Evolutionary conservation across 2,888 invertebrate species (phyloP), one percentile per base, ranked within the genome.

Genomic region (Chrysolina oricalcia): DNA sequence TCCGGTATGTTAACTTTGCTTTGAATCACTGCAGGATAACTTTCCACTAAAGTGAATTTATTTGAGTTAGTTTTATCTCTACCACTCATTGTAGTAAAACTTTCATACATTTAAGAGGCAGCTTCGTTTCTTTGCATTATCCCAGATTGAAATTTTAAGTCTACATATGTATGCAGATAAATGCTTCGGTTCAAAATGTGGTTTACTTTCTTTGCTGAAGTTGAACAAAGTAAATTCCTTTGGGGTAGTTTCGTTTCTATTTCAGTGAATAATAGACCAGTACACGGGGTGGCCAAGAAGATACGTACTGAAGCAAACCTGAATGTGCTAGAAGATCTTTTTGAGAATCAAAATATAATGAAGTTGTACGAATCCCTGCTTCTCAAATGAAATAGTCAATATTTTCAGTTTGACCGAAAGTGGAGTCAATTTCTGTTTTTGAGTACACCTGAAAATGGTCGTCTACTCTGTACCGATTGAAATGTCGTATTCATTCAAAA

Each of bases 111-210:
- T 75, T 75, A 70, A 76, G 74, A 64, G 64, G 69, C 75, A 71
- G 64, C 68, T 67, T 66, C 78, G 73, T 75, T 77, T 72, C 75
- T 70, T 71, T 72, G 73, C 73, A 75, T 77, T 77, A 73, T 70
- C 69, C 73, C 71, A 77, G 73, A 78, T 77, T 78, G 76, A 72
- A 77, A 76, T 77, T 78, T 77, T 78, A 78, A 77, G 76, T 77
- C 76, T 78, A 67, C 76, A 78, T 77, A 73, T 75, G 73, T 78
- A 77, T 78, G 78, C 75, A 75, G 73, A 75, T 70, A 69, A 73
- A 78, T 78, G 76, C 70, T 73, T 21, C 59, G 70, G 69, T 53
- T 70, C 67, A 73, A 76, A 73, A 23, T 62, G 63, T 46, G 62
- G 23, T 56, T 68, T 21, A 56, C 35, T 62, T 21, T 13, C 13